These are phyloP conservation scores for Cettia cetti DNA, from an alignment of 2,113 vertebrate genomes.

Conservation along the genomic window DNA sequence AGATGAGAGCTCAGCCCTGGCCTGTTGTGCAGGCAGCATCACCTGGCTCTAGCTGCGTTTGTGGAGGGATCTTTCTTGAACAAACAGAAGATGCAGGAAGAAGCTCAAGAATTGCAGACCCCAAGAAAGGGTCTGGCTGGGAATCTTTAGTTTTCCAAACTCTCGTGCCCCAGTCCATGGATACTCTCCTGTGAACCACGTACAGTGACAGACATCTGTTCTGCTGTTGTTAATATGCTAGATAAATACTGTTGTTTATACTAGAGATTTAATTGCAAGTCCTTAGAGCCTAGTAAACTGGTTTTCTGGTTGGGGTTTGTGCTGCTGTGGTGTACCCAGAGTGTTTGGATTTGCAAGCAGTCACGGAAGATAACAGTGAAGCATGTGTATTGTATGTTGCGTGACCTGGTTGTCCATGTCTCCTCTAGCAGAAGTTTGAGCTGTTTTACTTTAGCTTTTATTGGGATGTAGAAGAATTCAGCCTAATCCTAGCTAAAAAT, in stretches of 20 bases:
- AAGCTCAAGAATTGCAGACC: neutral
- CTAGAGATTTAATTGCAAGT: neutral
- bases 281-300: neutral
- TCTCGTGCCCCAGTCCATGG: neutral
- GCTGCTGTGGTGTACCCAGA: neutral
- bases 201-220: neutral
- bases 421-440: neutral
- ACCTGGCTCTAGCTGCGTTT: neutral
- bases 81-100: neutral
- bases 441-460: slow-evolving; percentile 11
- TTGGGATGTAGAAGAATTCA: slow-evolving; percentile 1
- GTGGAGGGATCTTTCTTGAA: neutral
- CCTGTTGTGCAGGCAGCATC: neutral
- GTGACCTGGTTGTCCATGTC: neutral
- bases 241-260: slow-evolving; percentile 35
- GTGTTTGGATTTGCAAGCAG: neutral
- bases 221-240: neutral
- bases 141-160: neutral
- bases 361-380: neutral
- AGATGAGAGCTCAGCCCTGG: neutral
- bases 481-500: neutral
- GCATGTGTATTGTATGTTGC: neutral
- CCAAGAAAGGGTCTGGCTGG: neutral
- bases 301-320: neutral
- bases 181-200: neutral